Base-by-base conservation (phyloP, 2,113 vertebrate species). In the Equus przewalskii region DNA sequence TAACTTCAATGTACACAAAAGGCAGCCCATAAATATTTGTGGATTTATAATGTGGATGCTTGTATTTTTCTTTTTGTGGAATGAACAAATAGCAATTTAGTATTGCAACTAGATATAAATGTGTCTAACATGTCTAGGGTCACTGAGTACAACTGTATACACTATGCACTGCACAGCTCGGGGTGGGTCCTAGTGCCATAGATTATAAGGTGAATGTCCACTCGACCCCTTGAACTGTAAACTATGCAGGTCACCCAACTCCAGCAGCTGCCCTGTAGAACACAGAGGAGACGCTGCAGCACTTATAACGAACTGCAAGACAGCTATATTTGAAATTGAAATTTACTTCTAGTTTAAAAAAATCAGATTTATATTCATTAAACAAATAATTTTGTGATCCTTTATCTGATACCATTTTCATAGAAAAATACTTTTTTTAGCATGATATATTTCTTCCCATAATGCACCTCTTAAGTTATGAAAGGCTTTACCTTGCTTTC, bases 301-400 rank as follows among this genome's bases (percentile, higher is more conserved):
- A 51, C 73, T 6, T 56, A 22, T 11, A 62, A 0, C 33, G 24
- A 82, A 36, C 19, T 22, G 22, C 65, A 78, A 82, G 28, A 67
- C 6, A 60, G 6, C 44, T 79, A 64, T 22, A 88, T 95, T 97
- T 97, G 83, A 97, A 87, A 73, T 30, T 87, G 36, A 96, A 60
- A 92, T 96, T 64, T 56, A 95, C 2, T 36, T 58, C 21, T 79
- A 51, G 16, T 95, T 95, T 73, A 26, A 72, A 89, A 94, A 89
- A 98, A 93, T 79, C 51, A 94, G 3, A 81, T 41, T 7, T 67
- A 24, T 95, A 72, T 36, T 89, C 93, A 84, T 26, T 86, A 86
- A 60, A 58, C 6, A 91, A 36, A n/a, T 54, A 84, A 54, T 79
- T 95, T 28, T 26, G 26, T 65, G 65, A 36, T 44, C 51, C 73